Evolutionary conservation across 1,140 invertebrate species (phyloP).

Genomic region (Drosophila mauritiana): DNA sequence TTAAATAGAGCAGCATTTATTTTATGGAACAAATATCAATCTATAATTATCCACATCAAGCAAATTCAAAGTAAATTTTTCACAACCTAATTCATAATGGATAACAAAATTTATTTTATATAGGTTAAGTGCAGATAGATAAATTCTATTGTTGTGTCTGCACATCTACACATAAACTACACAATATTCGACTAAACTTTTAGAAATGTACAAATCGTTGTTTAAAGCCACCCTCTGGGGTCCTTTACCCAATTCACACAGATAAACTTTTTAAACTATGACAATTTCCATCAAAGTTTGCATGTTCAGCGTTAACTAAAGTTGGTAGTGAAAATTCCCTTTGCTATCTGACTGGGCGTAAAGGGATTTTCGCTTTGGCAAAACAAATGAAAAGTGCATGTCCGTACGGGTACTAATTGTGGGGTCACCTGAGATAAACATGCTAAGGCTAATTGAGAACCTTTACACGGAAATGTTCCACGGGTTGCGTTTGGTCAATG

Average conservation of each 20-base stretch:
- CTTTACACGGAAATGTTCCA: slow-evolving; percentile 20
- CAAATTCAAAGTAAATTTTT: too few species aligned
- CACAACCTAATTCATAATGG: too few species aligned
- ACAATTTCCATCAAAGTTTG: slow-evolving; percentile 45
- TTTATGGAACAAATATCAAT: too few species aligned
- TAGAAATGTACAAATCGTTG: slow-evolving; percentile 2
- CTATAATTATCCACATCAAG: too few species aligned
- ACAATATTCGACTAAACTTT: background rate
- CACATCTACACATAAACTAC: background rate
- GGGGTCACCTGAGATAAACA: slow-evolving; percentile 40
- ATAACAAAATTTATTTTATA: too few species aligned
- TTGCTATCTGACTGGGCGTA: slow-evolving; percentile 5
- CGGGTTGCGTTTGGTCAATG: slow-evolving; percentile 53
- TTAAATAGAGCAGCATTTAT: too few species aligned
- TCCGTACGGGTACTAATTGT: slow-evolving; percentile 51
- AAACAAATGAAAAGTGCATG: slow-evolving; percentile 52
- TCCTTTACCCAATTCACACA: slow-evolving; percentile 3
- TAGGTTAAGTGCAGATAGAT: too few species aligned
- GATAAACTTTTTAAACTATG: slow-evolving; percentile 12
- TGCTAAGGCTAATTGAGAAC: slow-evolving; percentile 54
- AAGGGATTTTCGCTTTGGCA: slow-evolving; percentile 10
- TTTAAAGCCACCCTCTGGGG: background rate
- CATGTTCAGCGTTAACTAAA: slow-evolving; percentile 58
- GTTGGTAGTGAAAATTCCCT: slow-evolving; percentile 7
- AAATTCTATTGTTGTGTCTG: too few species aligned